Base-by-base conservation (phyloP, 2,797 vertebrate genomes). In the Syngnathus rostellatus region DNA sequence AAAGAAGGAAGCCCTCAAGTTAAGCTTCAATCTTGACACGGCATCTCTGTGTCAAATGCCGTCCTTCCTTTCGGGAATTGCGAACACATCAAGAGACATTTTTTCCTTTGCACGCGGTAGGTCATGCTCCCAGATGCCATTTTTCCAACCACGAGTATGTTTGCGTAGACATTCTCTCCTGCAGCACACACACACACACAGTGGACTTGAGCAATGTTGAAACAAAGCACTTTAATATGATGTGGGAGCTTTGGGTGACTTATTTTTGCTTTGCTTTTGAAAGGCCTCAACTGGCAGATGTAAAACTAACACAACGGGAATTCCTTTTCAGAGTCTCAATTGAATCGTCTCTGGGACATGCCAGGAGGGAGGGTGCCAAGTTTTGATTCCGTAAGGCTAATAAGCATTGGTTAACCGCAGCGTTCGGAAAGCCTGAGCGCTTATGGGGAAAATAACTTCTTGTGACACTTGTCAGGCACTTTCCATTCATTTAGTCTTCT, bases 231-330 rank as follows among this genome's bases (percentile, higher is more conserved):
- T 79, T 66, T 72, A 78, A 81, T 71, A 72, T 72, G 70, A 72
- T 72, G 78, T 68, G 70, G 70, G 73, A 74, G 74, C 70, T 74
- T 67, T 73, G 73, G 75, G 71, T 78, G 23, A 23, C 23, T 23
- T 23, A 71, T 83, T 84, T 82, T 84, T 77, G 68, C 77, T 81
- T 72, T 67, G 67, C 59, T 68, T 84, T 79, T 78, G 75, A 66
- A 66, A 68, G 73, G 82, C 73, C 81, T 77, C 78, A 67, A 59
- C 73, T 61, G 43, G 10, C 74, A 71, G 71, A 83, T 81, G 19
- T 69, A 78, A 86, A 87, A 85, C 79, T 80, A 87, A 85, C 72
- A 81, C 74, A 75, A 72, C 25, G 76, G 74, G 75, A 75, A 82
- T 81, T 77, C 77, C 76, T 68, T 16, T 71, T 78, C 69, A 68